Evolutionary conservation across 2,888 invertebrate genomes (phyloP), one percentile per base, ranked within the genome.

Genomic region (Diarsia brunnea): DNA sequence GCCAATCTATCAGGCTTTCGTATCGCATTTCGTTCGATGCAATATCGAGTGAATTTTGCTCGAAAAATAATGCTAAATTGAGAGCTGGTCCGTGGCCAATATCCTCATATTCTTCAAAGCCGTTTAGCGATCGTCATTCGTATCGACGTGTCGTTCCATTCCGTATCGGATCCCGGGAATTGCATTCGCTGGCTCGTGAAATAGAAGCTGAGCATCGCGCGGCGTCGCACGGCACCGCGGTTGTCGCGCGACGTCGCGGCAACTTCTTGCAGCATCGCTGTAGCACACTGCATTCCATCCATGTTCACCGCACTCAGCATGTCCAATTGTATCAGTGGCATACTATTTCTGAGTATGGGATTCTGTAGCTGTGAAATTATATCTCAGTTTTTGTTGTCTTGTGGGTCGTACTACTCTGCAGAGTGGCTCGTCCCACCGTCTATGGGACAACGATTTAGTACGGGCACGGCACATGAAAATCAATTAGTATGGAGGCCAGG

Each of bases 161-260:
- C 71, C 76, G 76, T 85, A 85, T 84, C 75, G 69, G 74, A 85
- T 82, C 81, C 66, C 49, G 71, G 89, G 89, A 88, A 91, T 91
- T 91, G 91, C 89, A 86, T 86, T 79, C 90, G 84, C 63, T 90
- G 87, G 87, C 73, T 84, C 90, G 91, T 91, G 91, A 90, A 91
- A 91, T 91, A 84, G 87, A 84, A 76, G 84, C 79, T 71, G 79
- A 60, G 21, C 47, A 76, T 78, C 72, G 78, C 78, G 75, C 71
- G 75, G 79, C 69, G 24, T 21, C 31, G 55, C 69, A 67, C 64
- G 38, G 60, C 69, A 51, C 38, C 63, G 69, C 69, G 60, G 14
- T 64, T 51, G 47, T 64, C 24, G 72, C 67, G 24, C 53, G 21
- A 38, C 24, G 14, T 38, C 47, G 49, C 58, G 58, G 66, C 58